A percentile compares a stretch with the other conserved stretches of the same genome.
Conservation (phyloP, 1,140 invertebrate species). For the Drosophila pseudoananassae region DNA sequence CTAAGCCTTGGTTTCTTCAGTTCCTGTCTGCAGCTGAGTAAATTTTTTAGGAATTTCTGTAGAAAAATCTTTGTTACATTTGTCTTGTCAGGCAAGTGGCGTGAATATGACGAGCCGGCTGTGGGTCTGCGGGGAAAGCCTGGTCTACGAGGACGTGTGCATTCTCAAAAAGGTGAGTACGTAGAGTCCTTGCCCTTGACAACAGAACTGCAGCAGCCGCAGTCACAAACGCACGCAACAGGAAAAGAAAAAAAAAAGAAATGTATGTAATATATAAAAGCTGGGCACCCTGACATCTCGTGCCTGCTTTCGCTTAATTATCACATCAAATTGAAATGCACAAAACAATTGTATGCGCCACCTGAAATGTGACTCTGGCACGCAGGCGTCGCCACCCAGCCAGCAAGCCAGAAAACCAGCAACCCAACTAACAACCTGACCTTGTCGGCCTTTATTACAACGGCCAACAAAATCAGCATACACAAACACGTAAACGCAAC, state of each 20-base stretch:
- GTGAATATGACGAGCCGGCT: conserved; percentile 15
- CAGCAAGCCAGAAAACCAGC: conserved; percentile 5
- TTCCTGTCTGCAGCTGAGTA: conserved; percentile 5
- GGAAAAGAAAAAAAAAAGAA: not conserved
- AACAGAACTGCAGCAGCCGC: conserved; percentile 32
- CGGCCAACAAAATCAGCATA: conserved; percentile 58
- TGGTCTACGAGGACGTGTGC: not conserved
- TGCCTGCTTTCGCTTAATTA: conserved; percentile 49
- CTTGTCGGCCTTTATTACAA: conserved; percentile 60
- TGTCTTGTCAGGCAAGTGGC: conserved; percentile 12
- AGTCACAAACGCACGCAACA: not conserved
- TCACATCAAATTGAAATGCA: conserved; percentile 51
- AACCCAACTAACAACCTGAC: conserved; percentile 34
- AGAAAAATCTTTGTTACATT: not conserved
- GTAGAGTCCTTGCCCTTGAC: conserved; percentile 41
- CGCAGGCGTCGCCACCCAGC: conserved; percentile 41
- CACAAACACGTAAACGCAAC: conserved; percentile 55
- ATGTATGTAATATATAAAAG: not conserved
- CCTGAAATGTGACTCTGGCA: conserved; percentile 49
- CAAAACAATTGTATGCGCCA: conserved; percentile 45
- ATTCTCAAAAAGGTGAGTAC: conserved; percentile 32
- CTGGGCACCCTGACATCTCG: conserved; percentile 24
- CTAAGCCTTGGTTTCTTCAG: not conserved
- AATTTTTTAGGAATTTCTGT: not conserved
- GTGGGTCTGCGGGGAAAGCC: conserved; percentile 14